phyloP scores from a whole-genome alignment of 2,113 vertebrate species.

The Ranitomeya imitator region DNA sequence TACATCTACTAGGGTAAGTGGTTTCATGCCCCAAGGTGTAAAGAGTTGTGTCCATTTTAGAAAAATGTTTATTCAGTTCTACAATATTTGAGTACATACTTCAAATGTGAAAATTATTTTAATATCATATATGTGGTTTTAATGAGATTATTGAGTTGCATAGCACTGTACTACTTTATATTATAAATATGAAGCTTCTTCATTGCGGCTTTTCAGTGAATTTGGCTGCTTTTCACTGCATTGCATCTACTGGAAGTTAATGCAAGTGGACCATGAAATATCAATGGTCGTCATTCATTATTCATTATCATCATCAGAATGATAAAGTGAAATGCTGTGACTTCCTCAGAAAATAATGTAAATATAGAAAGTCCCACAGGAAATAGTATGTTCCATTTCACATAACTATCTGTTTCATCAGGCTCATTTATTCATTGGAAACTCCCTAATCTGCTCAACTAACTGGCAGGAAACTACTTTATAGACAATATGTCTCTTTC shows the following conservation, averaged over 20 bases:
- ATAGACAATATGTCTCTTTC: not conserved
- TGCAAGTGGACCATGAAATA: constrained; percentile 7
- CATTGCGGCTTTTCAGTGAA: not conserved
- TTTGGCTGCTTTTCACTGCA: not conserved
- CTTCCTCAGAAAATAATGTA: not conserved
- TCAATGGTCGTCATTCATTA: not conserved
- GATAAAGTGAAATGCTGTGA: not conserved
- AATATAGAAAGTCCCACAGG: not conserved
- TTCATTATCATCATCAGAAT: not conserved
- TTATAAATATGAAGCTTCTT: not conserved
- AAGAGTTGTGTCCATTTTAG: not conserved
- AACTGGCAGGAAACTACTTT: not conserved
- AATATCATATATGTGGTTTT: too few species aligned
- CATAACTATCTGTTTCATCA: not conserved
- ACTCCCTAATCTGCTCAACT: not conserved
- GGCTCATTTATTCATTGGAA: constrained; percentile 10
- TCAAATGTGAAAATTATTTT: not conserved
- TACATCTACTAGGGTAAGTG: too few species aligned
- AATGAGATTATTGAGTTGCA: too few species aligned
- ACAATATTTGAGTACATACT: not conserved
- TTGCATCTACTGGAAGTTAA: not conserved
- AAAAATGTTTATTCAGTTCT: not conserved
- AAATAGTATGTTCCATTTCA: not conserved
- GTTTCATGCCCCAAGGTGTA: too few species aligned
- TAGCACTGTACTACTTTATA: not conserved